These are phyloP conservation scores for Benthosema pterotum DNA, from an alignment of 2,797 vertebrate species.

Conservation along the genomic window DNA sequence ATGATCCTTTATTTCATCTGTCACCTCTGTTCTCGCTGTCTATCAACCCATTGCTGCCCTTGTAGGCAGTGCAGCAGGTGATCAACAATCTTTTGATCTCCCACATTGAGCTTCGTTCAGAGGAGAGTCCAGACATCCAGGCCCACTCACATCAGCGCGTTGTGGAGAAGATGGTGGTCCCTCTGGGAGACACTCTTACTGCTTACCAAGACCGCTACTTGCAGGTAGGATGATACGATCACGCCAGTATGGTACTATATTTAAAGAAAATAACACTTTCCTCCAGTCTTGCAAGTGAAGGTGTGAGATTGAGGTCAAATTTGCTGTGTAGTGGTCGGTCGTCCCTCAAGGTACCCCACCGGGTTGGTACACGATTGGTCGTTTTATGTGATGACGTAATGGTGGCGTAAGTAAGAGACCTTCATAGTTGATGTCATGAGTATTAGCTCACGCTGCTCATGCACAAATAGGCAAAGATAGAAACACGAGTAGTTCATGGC, in stretches of 20 bases:
- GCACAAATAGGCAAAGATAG: no score
- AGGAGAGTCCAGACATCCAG: slow-evolving; percentile 91
- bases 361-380: no score
- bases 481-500: no score
- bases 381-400: no score
- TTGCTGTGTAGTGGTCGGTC: no score
- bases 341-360: no score
- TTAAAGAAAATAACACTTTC: background rate
- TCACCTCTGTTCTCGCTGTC: background rate
- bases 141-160: slow-evolving; percentile 89
- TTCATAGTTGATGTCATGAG: no score
- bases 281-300: background rate
- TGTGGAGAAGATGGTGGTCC: slow-evolving; percentile 93
- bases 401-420: no score
- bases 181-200: slow-evolving; percentile 84
- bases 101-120: slow-evolving; percentile 92
- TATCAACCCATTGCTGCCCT: background rate
- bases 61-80: slow-evolving; percentile 93
- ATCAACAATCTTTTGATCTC: slow-evolving; percentile 93
- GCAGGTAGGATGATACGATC: slow-evolving; percentile 86
- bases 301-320: background rate
- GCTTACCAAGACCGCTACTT: slow-evolving; percentile 85
- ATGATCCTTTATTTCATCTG: background rate
- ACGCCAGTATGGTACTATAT: slow-evolving; percentile 4
- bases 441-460: no score